A percentile compares a stretch with the other conserved stretches of the same genome.
These are phyloP conservation scores for Trididemnum clinides DNA, from an alignment of 23 tunicate genomes.

Conservation along the genomic window DNA sequence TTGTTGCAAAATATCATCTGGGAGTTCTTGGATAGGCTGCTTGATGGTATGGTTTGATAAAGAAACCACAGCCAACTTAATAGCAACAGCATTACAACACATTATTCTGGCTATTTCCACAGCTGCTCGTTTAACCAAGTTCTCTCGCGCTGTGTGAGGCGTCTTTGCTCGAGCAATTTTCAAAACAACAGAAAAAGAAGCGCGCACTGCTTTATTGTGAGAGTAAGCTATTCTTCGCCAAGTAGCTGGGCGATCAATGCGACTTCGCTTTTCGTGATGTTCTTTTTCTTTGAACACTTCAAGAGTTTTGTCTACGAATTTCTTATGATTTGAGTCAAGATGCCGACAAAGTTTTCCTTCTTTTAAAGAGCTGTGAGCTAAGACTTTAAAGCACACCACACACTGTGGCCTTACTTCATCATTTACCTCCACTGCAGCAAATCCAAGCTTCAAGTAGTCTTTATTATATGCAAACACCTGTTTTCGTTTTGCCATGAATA, in stretches of 20 bases:
- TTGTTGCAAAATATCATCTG: slow-evolving; percentile 29
- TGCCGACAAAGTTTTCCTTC: slow-evolving; percentile 50
- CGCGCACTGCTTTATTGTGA: slow-evolving; percentile 48
- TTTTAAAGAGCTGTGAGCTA: slow-evolving; percentile 67
- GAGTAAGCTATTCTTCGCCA: slow-evolving; percentile 40
- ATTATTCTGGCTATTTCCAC: slow-evolving; percentile 47
- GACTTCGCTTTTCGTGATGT: slow-evolving; percentile 30
- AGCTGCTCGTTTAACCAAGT: slow-evolving; percentile 34
- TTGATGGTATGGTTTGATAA: slow-evolving; percentile 43
- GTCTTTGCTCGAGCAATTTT: slow-evolving; percentile 41
- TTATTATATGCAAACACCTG: too few species aligned
- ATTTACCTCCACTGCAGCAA: slow-evolving; percentile 55
- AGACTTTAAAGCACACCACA: slow-evolving; percentile 47
- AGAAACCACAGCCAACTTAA: slow-evolving; percentile 29
- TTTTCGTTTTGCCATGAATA: too few species aligned
- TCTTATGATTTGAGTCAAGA: slow-evolving; percentile 51
- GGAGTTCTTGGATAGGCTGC: slow-evolving; percentile 14
- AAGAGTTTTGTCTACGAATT: slow-evolving; percentile 22
- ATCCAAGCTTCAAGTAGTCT: slow-evolving; percentile 50
- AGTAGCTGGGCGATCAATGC: slow-evolving; percentile 45
- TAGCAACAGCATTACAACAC: slow-evolving; percentile 27
- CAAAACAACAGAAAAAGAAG: slow-evolving; percentile 44
- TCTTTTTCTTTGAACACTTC: slow-evolving; percentile 27
- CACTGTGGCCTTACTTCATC: slow-evolving; percentile 59
- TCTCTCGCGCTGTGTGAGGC: slow-evolving; percentile 38